Evolutionary conservation across 2,113 vertebrate species (phyloP).

Genomic region (Vidua chalybeata): DNA sequence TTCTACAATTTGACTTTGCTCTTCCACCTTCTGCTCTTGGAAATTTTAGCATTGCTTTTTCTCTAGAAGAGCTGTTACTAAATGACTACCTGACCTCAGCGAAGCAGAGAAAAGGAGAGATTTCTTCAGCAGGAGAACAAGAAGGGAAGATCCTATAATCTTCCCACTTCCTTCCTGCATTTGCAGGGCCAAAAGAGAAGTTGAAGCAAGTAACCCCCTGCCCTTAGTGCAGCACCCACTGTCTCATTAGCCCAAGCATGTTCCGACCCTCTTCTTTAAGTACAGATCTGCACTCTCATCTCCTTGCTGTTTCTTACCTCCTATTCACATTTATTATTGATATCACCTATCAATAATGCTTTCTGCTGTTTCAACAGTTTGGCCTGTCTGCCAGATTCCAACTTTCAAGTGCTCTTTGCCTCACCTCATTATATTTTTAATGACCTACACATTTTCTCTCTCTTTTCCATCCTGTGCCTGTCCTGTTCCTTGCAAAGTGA

Average conservation of each 20-base stretch:
- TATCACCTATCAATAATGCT: constrained; percentile 34
- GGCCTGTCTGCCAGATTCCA: background rate
- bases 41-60: background rate
- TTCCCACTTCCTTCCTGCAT: background rate
- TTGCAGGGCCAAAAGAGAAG: constrained; percentile 9
- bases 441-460: background rate
- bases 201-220: background rate
- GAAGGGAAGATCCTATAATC: background rate
- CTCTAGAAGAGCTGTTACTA: background rate
- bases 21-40: background rate
- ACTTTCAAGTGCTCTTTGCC: constrained; percentile 13
- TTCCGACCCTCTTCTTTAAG: background rate
- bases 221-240: background rate
- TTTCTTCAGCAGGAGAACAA: background rate
- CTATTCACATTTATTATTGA: constrained; percentile 40
- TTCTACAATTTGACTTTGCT: background rate
- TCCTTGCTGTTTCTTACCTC: background rate
- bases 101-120: background rate
- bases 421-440: constrained; percentile 41
- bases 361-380: background rate
- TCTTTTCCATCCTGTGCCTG: background rate
- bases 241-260: background rate
- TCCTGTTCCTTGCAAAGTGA: background rate
- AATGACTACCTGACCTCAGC: background rate
- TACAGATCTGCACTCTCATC: background rate